Evolutionary conservation across 2,888 invertebrate genomes (phyloP).

Genomic region (Muscina levida): DNA sequence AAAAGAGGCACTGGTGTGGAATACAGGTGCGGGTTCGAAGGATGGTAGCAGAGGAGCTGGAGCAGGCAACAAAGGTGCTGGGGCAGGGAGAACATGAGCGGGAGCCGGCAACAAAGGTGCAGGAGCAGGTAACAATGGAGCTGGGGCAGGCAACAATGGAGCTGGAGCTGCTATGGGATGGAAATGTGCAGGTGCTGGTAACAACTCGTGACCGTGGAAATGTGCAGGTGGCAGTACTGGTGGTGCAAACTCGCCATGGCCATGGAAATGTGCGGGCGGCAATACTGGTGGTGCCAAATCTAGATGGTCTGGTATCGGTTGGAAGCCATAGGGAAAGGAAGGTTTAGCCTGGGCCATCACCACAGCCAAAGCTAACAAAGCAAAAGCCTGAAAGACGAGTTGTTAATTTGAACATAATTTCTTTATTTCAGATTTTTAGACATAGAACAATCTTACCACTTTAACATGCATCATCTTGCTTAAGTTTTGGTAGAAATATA

Average conservation of each 20-base stretch:
- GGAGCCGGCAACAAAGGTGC: slow-evolving; percentile 55
- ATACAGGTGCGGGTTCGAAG: slow-evolving; percentile 62
- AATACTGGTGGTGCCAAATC: slow-evolving; percentile 69
- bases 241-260: slow-evolving; percentile 41
- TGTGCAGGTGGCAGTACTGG: slow-evolving; percentile 39
- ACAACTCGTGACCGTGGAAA: neutral
- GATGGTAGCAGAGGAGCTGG: slow-evolving; percentile 65
- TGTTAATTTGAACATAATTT: neutral
- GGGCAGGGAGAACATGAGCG: slow-evolving; percentile 64
- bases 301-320: slow-evolving; percentile 70
- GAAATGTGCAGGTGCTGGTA: slow-evolving; percentile 50
- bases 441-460: slow-evolving; percentile 70
- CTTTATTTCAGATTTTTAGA: neutral
- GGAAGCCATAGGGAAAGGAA: slow-evolving; percentile 71
- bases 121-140: slow-evolving; percentile 56
- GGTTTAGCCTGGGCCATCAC: slow-evolving; percentile 68
- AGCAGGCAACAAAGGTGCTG: slow-evolving; percentile 65
- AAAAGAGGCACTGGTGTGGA: slow-evolving; percentile 58
- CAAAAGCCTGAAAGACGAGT: slow-evolving; percentile 56
- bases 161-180: slow-evolving; percentile 53
- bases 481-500: slow-evolving; percentile 44
- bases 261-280: slow-evolving; percentile 66
- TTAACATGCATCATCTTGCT: slow-evolving; percentile 72
- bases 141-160: slow-evolving; percentile 66
- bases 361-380: slow-evolving; percentile 65